Evolutionary conservation across 2,113 vertebrate species (phyloP).

Genomic region (Myrmecophaga tridactyla): DNA sequence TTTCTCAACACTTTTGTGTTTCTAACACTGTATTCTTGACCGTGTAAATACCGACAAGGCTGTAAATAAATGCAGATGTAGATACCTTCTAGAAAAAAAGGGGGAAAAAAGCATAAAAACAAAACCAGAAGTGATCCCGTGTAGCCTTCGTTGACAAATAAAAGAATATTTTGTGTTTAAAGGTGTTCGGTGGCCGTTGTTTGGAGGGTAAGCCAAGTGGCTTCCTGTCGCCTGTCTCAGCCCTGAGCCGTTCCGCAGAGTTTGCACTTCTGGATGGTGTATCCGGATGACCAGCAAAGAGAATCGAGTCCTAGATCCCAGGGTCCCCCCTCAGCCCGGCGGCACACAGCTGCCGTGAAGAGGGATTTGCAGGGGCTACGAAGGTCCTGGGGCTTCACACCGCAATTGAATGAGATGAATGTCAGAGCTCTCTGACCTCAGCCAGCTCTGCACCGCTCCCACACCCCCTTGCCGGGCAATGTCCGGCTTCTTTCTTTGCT

Average conservation of each 20-base stretch:
- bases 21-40: constrained; percentile 94
- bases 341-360: neutral
- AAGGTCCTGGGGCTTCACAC: neutral
- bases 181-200: constrained; percentile 62
- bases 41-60: constrained; percentile 94
- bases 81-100: constrained; percentile 94
- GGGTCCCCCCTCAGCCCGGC: neutral
- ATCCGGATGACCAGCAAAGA: neutral
- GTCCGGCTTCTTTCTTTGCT: neutral
- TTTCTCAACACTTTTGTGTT: constrained; percentile 86
- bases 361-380: neutral
- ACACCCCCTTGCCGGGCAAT: neutral
- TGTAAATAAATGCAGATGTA: constrained; percentile 99
- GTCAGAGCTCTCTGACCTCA: neutral
- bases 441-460: neutral
- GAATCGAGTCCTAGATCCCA: neutral
- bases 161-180: constrained; percentile 99
- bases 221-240: neutral
- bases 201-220: neutral
- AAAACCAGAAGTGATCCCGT: constrained; percentile 92
- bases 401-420: fast-evolving
- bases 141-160: constrained; percentile 98
- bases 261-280: neutral
- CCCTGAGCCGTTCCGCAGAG: neutral
- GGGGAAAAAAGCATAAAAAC: constrained; percentile 68